Evolutionary conservation across 2,797 vertebrate genomes (phyloP).

Genomic region (Smutsia temminckii): DNA sequence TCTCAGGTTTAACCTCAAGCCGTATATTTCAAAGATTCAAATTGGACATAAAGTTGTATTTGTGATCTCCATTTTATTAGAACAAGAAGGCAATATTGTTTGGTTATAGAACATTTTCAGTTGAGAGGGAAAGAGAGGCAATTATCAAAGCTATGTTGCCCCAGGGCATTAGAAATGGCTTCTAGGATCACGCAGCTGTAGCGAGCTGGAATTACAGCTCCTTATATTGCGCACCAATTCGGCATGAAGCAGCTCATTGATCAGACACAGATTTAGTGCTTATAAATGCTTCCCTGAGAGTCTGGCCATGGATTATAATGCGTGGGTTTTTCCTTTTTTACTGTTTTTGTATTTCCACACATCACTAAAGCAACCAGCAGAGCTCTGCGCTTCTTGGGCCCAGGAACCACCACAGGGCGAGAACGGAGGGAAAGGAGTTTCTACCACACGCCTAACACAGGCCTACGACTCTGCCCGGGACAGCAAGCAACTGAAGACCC

Average conservation of each 20-base stretch:
- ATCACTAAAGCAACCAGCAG: background rate
- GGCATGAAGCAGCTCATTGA: background rate
- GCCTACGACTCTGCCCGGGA: background rate
- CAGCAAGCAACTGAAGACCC: background rate
- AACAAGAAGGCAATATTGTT: background rate
- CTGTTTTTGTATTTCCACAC: background rate
- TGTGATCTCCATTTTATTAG: background rate
- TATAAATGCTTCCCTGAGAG: background rate
- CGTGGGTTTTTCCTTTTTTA: background rate
- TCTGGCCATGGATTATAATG: background rate
- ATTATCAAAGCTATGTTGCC: background rate
- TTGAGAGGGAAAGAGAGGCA: background rate
- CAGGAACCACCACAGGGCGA: background rate
- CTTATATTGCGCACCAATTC: background rate
- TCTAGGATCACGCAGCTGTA: background rate
- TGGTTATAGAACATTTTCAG: slow-evolving; percentile 2
- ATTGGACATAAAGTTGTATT: background rate
- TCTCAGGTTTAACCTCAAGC: background rate
- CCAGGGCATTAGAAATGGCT: background rate
- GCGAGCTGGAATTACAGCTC: background rate
- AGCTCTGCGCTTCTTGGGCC: background rate
- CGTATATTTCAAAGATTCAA: background rate
- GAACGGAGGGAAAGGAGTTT: background rate
- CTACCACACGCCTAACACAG: background rate
- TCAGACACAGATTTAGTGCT: background rate